Evolutionary conservation across 2,888 invertebrate species (phyloP).

Genomic region (Petrophora chlorosata): DNA sequence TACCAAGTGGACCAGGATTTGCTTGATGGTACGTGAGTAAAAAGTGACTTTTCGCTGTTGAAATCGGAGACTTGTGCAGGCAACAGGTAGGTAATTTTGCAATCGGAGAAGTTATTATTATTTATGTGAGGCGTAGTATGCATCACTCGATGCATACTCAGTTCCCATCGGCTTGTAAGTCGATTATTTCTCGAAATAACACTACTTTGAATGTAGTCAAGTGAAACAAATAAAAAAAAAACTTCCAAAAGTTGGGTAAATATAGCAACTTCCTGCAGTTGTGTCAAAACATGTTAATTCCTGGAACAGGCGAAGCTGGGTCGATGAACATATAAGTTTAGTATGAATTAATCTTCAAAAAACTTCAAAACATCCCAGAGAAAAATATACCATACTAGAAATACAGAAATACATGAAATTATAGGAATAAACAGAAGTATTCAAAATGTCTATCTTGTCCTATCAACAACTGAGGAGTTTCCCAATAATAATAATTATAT

Average conservation of each 20-base stretch:
- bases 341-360: too few species aligned
- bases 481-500: too few species aligned
- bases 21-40: slow-evolving; percentile 66
- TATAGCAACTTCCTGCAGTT: too few species aligned
- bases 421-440: too few species aligned
- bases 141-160: slow-evolving; percentile 22
- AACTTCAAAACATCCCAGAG: too few species aligned
- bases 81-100: slow-evolving; percentile 42
- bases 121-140: slow-evolving; percentile 35
- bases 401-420: too few species aligned
- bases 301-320: too few species aligned
- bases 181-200: slow-evolving; percentile 1
- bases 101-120: slow-evolving; percentile 32
- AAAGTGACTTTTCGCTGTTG: slow-evolving; percentile 40
- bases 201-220: not conserved
- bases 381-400: too few species aligned
- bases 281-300: slow-evolving; percentile 2
- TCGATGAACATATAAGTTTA: too few species aligned
- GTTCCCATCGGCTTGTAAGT: not conserved
- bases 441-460: too few species aligned
- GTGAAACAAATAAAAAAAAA: not conserved
- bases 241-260: too few species aligned
- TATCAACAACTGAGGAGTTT: too few species aligned
- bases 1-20: slow-evolving; percentile 79
- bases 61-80: slow-evolving; percentile 43